A percentile compares a stretch with the other conserved stretches of the same genome.
Conservation (phyloP, 2,888 invertebrate genomes). For the Drosophila anomelani region DNA sequence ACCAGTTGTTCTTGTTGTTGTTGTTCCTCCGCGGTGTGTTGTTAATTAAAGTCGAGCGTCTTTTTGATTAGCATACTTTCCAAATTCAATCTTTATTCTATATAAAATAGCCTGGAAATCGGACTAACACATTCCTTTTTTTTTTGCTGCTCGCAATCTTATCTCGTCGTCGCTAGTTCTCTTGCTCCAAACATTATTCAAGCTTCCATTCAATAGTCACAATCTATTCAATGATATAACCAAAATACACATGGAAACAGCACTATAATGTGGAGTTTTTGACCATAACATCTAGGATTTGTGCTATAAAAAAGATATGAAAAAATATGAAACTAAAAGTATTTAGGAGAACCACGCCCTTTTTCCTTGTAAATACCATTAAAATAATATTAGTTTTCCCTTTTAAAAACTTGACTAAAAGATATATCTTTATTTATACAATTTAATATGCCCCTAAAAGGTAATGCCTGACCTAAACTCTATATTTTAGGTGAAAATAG, state of each 20-base stretch:
- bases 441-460: not conserved
- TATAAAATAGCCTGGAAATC: constrained; percentile 6
- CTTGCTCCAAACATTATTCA: constrained; percentile 21
- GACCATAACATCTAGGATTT: not conserved
- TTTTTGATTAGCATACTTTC: constrained; percentile 18
- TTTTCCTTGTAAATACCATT: no score
- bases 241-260: constrained; percentile 12
- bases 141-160: constrained; percentile 16
- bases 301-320: not conserved
- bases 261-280: not conserved
- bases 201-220: constrained; percentile 26
- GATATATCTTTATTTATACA: not conserved
- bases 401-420: no score
- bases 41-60: not conserved
- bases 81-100: constrained; percentile 7
- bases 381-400: no score
- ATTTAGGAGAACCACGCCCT: not conserved
- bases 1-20: not conserved
- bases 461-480: not conserved
- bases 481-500: not conserved
- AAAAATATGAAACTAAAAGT: not conserved
- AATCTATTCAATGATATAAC: constrained; percentile 41
- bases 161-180: constrained; percentile 7
- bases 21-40: not conserved
- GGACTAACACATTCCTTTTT: constrained; percentile 15